phyloP scores from a whole-genome alignment of 2,113 vertebrate species.

The Sylvilagus bachmani region DNA sequence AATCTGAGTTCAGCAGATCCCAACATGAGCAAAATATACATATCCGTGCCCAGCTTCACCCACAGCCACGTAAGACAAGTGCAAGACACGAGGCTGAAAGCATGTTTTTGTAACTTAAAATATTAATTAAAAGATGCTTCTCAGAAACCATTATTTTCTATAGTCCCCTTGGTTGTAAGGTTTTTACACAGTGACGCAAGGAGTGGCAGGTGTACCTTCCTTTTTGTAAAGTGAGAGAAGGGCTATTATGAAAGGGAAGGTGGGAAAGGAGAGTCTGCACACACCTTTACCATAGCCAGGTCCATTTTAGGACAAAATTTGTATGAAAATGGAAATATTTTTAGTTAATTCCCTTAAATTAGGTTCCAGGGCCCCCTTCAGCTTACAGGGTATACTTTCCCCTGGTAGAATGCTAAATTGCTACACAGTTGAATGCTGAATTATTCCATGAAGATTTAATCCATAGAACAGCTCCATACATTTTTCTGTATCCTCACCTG shows the following conservation, averaged over 20 bases:
- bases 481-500: not conserved
- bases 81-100: not conserved
- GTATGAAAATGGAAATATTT: not conserved
- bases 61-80: not conserved
- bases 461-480: not conserved
- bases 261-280: not conserved
- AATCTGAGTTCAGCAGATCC: not conserved
- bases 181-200: not conserved
- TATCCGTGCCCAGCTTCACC: not conserved
- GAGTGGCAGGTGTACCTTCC: not conserved
- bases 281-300: not conserved
- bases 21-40: not conserved
- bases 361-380: not conserved
- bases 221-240: not conserved
- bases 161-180: not conserved
- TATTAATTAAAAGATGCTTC: slow-evolving; percentile 4
- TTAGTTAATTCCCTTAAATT: not conserved
- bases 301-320: not conserved
- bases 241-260: not conserved
- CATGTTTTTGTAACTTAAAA: not conserved
- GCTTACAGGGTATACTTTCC: not conserved
- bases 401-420: not conserved
- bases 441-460: not conserved
- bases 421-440: not conserved
- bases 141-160: not conserved